A percentile compares a stretch with the other conserved stretches of the same genome.
phyloP scores from a whole-genome alignment of 1,140 invertebrate genomes.

The Drosophila eugracilis region DNA sequence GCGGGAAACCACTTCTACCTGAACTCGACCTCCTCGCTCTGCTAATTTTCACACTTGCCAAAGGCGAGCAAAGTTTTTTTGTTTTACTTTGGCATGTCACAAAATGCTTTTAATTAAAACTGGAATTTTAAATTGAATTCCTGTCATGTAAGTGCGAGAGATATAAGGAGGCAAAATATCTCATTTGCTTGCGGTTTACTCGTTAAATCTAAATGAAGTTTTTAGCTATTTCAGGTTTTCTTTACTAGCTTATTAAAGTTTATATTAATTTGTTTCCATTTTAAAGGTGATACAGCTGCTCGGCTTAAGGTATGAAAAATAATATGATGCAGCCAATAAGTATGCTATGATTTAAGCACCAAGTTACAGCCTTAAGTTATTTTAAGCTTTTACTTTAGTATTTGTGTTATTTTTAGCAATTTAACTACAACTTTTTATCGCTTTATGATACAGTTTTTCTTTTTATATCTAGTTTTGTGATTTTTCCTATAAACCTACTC shows the following conservation, averaged over 20 bases:
- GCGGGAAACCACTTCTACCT: neutral
- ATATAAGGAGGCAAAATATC: neutral
- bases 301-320: too few relatives aligned
- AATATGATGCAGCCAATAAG: neutral
- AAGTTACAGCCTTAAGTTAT: too few relatives aligned
- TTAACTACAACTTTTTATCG: neutral
- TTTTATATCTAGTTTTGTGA: too few relatives aligned
- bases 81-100: slow-evolving; percentile 26
- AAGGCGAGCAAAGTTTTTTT: neutral
- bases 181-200: neutral
- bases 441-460: too few relatives aligned
- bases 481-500: too few relatives aligned
- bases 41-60: slow-evolving; percentile 38
- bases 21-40: neutral
- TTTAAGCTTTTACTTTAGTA: too few relatives aligned
- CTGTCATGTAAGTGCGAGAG: neutral
- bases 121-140: slow-evolving; percentile 43
- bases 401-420: neutral
- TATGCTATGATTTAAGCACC: neutral
- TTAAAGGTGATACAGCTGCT: too few relatives aligned
- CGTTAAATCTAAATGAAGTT: slow-evolving; percentile 5
- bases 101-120: slow-evolving; percentile 66
- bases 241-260: too few relatives aligned
- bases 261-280: too few relatives aligned
- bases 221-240: too few relatives aligned